These are phyloP conservation scores for Thalassophryne amazonica DNA, from an alignment of 2,797 vertebrate genomes.

Conservation along the genomic window DNA sequence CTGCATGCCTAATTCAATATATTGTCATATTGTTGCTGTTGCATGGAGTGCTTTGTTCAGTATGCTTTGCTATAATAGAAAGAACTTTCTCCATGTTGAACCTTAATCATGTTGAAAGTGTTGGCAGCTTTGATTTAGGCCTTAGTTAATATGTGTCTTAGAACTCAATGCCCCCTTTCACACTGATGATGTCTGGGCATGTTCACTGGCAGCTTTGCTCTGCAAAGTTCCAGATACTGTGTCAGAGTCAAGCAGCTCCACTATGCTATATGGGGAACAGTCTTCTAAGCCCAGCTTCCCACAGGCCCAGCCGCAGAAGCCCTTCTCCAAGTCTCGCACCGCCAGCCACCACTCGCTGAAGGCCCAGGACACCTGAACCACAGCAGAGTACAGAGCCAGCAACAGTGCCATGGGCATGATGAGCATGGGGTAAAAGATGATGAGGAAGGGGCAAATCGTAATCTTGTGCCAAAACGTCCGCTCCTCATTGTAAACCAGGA, in stretches of 20 bases:
- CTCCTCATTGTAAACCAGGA: slow-evolving; percentile 98
- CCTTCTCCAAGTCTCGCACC: slow-evolving; percentile 95
- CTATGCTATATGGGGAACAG: slow-evolving; percentile 95
- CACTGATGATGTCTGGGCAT: slow-evolving; percentile 89
- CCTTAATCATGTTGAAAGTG: too few species aligned
- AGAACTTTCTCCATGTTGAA: too few species aligned
- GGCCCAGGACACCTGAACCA: slow-evolving; percentile 95
- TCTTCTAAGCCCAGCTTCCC: slow-evolving; percentile 95
- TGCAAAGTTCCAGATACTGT: slow-evolving; percentile 90
- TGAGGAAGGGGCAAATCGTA: slow-evolving; percentile 93
- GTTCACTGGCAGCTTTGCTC: slow-evolving; percentile 81
- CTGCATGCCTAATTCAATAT: too few species aligned
- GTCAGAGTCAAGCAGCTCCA: slow-evolving; percentile 95
- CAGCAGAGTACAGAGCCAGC: slow-evolving; percentile 88
- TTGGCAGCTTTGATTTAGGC: not conserved
- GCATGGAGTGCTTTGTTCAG: too few species aligned
- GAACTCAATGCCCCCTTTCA: slow-evolving; percentile 57
- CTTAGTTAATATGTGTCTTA: not conserved
- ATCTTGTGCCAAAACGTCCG: slow-evolving; percentile 99
- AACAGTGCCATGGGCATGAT: slow-evolving; percentile 91
- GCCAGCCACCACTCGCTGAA: slow-evolving; percentile 92
- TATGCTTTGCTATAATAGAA: too few species aligned
- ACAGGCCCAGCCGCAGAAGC: slow-evolving; percentile 97
- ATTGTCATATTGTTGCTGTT: too few species aligned
- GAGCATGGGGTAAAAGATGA: slow-evolving; percentile 95